Evolutionary conservation across 2,113 vertebrate genomes (phyloP).

Genomic region (Nyctereutes procyonoides): DNA sequence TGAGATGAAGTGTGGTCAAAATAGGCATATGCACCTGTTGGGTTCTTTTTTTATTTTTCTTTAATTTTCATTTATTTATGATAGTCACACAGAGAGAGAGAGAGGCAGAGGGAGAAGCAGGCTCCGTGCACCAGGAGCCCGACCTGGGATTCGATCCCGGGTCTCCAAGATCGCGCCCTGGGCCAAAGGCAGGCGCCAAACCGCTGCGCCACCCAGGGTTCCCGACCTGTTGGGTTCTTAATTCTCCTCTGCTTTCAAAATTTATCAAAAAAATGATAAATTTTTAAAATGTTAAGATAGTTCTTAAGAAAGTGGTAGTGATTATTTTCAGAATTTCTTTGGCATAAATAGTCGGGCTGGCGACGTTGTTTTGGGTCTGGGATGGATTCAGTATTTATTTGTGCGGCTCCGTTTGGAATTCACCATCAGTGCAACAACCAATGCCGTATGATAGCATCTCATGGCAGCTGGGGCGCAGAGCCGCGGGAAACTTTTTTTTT

Average conservation of each 20-base stretch:
- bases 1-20: background rate
- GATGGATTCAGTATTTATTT: background rate
- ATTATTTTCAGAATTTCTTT: background rate
- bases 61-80: too few relatives aligned
- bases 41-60: too few relatives aligned
- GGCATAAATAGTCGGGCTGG: background rate
- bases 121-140: too few relatives aligned
- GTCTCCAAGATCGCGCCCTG: too few relatives aligned
- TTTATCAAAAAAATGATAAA: too few relatives aligned
- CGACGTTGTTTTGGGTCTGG: background rate
- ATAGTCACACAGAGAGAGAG: too few relatives aligned
- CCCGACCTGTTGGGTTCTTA: background rate
- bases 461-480: background rate
- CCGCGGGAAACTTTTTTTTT: background rate
- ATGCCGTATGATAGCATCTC: background rate
- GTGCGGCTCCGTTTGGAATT: background rate
- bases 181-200: too few relatives aligned
- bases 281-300: background rate
- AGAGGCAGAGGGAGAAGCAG: too few relatives aligned
- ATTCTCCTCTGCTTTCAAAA: background rate
- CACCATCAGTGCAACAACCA: background rate
- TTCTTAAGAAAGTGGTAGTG: background rate
- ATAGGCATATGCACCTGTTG: background rate
- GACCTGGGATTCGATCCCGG: too few relatives aligned
- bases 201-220: too few relatives aligned